Evolutionary conservation across 2,113 vertebrate genomes (phyloP).

Genomic region (Mustela nigripes): DNA sequence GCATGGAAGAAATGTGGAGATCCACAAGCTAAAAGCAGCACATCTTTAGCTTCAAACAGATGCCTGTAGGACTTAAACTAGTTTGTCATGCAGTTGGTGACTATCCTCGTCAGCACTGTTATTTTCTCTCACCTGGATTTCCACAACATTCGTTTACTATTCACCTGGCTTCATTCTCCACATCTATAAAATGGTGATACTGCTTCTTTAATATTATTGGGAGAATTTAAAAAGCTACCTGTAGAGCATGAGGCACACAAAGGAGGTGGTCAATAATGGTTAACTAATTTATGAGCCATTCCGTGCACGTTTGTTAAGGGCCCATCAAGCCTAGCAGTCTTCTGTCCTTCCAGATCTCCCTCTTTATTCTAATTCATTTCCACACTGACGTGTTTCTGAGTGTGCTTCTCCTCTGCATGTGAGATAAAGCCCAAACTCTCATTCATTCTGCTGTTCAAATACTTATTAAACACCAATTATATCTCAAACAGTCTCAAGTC

Average conservation of each 20-base stretch:
- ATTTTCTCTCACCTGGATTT: neutral
- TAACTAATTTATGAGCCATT: too few relatives aligned
- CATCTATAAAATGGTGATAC: neutral
- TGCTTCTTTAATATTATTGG: neutral
- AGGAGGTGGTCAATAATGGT: neutral
- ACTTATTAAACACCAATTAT: neutral
- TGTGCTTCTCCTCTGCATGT: neutral
- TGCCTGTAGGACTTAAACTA: neutral
- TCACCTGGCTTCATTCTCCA: neutral
- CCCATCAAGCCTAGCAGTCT: neutral
- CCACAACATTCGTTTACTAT: neutral
- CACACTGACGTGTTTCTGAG: neutral
- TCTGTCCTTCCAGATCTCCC: neutral
- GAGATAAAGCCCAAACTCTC: constrained; percentile 22
- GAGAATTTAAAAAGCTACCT: constrained; percentile 31
- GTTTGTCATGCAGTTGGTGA: neutral
- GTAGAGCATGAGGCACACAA: constrained; percentile 15
- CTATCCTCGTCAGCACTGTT: neutral
- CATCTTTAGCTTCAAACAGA: neutral
- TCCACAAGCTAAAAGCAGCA: neutral
- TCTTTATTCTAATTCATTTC: constrained; percentile 5
- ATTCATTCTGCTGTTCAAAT: neutral
- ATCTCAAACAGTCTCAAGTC: neutral
- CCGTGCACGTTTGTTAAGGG: neutral
- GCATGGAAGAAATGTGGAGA: constrained; percentile 22